These are phyloP conservation scores for Gasterosteus aculeatus DNA, from an alignment of 2,113 vertebrate species.

Conservation along the genomic window DNA sequence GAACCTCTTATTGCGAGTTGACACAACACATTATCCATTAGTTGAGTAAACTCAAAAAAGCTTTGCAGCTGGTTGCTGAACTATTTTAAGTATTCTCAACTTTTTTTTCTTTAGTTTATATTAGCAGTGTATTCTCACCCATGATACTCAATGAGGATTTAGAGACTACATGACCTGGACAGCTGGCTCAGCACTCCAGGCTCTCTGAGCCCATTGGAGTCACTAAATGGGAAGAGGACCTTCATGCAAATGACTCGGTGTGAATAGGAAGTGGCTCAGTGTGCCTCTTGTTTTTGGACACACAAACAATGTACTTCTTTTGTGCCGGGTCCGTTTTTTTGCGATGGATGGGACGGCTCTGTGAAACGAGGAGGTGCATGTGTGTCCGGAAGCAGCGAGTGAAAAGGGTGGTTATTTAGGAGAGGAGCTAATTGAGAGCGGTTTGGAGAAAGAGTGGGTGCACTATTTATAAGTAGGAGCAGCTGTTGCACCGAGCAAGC, in stretches of 20 bases:
- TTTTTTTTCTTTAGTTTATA: background rate
- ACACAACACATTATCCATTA: no score
- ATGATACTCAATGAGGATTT: constrained; percentile 9
- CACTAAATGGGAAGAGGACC: constrained; percentile 58
- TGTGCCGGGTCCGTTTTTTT: constrained; percentile 62
- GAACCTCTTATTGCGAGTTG: no score
- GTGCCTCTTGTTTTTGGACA: constrained; percentile 71
- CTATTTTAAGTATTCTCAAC: no score
- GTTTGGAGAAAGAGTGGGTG: constrained; percentile 52
- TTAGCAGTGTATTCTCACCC: background rate
- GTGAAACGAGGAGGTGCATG: constrained; percentile 70
- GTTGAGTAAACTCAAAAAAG: no score
- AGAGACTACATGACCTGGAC: constrained; percentile 9
- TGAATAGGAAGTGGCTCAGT: constrained; percentile 75
- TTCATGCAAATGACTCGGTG: constrained; percentile 74
- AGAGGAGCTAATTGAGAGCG: constrained; percentile 73
- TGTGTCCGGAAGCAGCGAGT: constrained; percentile 70
- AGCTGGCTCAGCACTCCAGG: constrained; percentile 28
- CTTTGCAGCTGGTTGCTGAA: no score
- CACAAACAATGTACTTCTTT: constrained; percentile 71
- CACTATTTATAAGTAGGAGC: constrained; percentile 53
- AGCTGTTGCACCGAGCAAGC: constrained; percentile 50
- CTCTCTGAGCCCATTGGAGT: constrained; percentile 26
- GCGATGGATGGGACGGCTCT: constrained; percentile 71
- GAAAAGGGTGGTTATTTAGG: constrained; percentile 71